Conservation (phyloP, 2,113 vertebrate species). For the Alces alces region DNA sequence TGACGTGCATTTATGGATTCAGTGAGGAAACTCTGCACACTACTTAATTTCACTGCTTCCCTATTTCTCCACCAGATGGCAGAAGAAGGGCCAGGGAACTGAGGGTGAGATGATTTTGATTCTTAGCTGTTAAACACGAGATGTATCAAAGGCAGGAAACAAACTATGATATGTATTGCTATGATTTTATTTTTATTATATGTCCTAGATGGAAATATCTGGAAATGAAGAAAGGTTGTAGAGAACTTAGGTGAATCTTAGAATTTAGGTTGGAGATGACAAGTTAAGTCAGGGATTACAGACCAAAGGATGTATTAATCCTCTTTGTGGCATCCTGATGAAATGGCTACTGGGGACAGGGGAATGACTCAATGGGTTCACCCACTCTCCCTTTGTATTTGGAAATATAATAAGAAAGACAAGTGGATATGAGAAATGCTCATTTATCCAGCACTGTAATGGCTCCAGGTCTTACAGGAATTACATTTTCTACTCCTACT, state of each 20-base stretch:
- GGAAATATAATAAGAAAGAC: not conserved
- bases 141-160: not conserved
- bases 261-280: not conserved
- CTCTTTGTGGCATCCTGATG: not conserved
- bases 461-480: not conserved
- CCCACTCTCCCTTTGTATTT: not conserved
- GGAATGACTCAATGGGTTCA: not conserved
- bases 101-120: not conserved
- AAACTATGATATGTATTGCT: not conserved
- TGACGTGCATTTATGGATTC: not conserved
- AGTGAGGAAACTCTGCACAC: not conserved
- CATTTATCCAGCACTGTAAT: not conserved
- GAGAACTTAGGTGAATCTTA: not conserved
- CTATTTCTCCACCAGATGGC: constrained; percentile 68
- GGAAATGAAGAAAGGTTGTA: not conserved
- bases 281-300: not conserved
- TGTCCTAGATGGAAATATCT: not conserved
- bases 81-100: constrained; percentile 16
- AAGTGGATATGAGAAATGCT: not conserved
- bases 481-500: not conserved
- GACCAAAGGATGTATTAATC: not conserved
- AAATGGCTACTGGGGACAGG: not conserved
- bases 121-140: constrained; percentile 4
- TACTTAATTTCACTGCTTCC: not conserved
- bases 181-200: not conserved